Conservation (phyloP, 2,113 vertebrate genomes). For the Promerops cafer region DNA sequence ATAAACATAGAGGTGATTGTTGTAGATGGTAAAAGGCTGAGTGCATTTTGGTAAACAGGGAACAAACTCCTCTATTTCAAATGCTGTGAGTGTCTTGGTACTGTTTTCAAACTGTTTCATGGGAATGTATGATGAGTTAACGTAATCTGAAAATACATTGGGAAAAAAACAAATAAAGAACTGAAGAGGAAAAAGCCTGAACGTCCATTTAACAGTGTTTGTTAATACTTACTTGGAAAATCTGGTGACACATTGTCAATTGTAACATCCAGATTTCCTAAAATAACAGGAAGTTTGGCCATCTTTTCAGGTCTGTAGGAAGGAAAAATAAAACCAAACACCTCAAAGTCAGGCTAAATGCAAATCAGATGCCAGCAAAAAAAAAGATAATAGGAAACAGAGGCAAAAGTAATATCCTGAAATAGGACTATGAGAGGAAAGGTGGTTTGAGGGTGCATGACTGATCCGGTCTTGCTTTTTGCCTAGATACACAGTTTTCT, state of each 20-base stretch:
- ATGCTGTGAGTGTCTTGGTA: conserved; percentile 76
- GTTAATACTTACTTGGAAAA: conserved; percentile 85
- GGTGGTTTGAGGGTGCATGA: background rate
- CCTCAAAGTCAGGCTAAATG: background rate
- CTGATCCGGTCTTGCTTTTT: background rate
- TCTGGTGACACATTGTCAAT: conserved; percentile 92
- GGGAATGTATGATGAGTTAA: conserved; percentile 96
- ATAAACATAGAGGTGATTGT: conserved; percentile 97
- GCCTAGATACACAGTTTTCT: background rate
- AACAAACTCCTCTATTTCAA: conserved; percentile 97
- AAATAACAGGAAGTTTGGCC: conserved; percentile 96
- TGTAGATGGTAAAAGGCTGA: conserved; percentile 95
- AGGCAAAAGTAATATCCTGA: conserved; percentile 48
- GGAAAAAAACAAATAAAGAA: conserved; percentile 6
- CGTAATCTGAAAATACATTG: conserved; percentile 83
- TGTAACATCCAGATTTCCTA: conserved; percentile 95
- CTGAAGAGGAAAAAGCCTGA: conserved; percentile 10
- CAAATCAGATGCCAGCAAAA: background rate
- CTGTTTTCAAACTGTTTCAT: conserved; percentile 88
- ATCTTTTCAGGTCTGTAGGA: conserved; percentile 92
- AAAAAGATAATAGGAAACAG: conserved; percentile 39
- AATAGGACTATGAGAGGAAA: background rate
- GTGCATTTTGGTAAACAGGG: conserved; percentile 91
- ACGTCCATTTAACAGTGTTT: background rate
- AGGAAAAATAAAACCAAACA: conserved; percentile 15